Conservation (phyloP, 2,113 vertebrate genomes). For the Hipposideros armiger region DNA sequence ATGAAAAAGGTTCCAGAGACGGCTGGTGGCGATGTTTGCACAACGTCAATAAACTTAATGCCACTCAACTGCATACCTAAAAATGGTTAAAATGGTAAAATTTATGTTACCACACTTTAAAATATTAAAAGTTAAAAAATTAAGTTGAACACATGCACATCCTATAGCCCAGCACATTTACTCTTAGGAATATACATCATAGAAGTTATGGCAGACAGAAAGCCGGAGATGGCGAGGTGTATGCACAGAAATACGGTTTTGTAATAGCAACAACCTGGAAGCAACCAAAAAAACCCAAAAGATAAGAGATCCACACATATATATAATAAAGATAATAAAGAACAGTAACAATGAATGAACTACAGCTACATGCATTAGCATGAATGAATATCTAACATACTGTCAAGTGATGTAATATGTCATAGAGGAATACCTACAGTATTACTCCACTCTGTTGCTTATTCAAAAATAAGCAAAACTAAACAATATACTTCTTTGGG, state of each 20-base stretch:
- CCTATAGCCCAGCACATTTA: neutral
- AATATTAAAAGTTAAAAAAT: neutral
- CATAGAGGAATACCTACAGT: neutral
- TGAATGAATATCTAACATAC: neutral
- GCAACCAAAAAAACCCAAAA: neutral
- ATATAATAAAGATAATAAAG: neutral
- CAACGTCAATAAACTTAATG: neutral
- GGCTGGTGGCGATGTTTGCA: neutral
- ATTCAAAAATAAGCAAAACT: neutral
- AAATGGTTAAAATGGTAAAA: neutral
- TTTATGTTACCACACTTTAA: neutral
- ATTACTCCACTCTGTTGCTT: neutral
- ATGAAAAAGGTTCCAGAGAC: neutral
- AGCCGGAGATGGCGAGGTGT: neutral
- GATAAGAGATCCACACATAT: neutral
- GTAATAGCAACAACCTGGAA: neutral
- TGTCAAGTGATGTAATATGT: neutral
- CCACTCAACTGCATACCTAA: neutral
- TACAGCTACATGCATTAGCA: neutral
- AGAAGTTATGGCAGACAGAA: fast-evolving
- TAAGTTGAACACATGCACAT: neutral
- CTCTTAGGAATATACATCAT: neutral
- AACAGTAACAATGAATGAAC: neutral
- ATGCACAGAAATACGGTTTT: neutral
- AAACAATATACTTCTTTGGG: neutral